phyloP scores from a whole-genome alignment of 1,140 invertebrate species.

The Manduca sexta region DNA sequence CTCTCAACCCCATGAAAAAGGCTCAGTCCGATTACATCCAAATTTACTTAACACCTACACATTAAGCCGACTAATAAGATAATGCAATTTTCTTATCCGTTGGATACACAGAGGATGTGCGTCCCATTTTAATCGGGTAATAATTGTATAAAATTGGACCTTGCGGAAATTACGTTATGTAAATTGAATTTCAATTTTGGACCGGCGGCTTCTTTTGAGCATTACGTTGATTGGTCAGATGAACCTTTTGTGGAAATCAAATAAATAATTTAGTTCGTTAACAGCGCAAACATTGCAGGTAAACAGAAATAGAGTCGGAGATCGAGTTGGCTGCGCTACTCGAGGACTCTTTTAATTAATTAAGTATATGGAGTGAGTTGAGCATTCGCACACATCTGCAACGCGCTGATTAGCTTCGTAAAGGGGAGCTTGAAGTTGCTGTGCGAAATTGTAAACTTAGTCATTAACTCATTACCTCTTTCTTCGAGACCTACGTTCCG shows the following conservation, averaged over 20 bases:
- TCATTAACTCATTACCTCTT: constrained; percentile 11
- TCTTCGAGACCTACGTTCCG: neutral
- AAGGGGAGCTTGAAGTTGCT: constrained; percentile 15
- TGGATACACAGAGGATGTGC: constrained; percentile 22
- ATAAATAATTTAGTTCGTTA: constrained; percentile 52
- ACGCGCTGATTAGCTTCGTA: constrained; percentile 34
- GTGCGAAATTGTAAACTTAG: constrained; percentile 15
- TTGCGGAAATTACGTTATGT: constrained; percentile 57
- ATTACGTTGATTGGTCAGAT: constrained; percentile 37
- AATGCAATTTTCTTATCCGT: constrained; percentile 57
- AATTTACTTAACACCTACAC: constrained; percentile 71
- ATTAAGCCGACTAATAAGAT: constrained; percentile 64
- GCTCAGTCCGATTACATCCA: constrained; percentile 67
- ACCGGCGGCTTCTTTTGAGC: constrained; percentile 4
- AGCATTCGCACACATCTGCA: constrained; percentile 33
- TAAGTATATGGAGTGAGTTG: constrained; percentile 45
- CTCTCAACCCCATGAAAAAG: constrained; percentile 50
- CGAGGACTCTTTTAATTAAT: constrained; percentile 63
- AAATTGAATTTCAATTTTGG: constrained; percentile 54
- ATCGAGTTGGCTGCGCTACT: constrained; percentile 31
- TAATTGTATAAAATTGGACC: constrained; percentile 46
- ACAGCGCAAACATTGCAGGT: constrained; percentile 47
- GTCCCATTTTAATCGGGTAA: constrained; percentile 60
- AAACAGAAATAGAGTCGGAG: constrained; percentile 36
- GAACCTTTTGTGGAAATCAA: constrained; percentile 3